Conservation (phyloP, 2,113 vertebrate genomes). For the Gobio gobio region DNA sequence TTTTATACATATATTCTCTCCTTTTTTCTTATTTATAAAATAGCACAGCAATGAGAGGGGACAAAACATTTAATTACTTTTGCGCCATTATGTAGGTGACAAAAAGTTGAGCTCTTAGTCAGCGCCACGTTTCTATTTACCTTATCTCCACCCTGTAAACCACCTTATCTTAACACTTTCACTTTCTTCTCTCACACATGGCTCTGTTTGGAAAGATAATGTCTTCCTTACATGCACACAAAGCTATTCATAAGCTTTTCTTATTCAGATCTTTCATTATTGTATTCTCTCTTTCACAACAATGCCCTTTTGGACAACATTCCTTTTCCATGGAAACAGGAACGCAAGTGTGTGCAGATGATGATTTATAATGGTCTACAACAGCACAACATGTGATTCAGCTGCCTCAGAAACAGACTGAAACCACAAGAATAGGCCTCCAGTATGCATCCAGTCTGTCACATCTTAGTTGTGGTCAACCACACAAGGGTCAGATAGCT, state of each 20-base stretch:
- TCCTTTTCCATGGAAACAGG: conserved; percentile 12
- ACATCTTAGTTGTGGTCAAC: background rate
- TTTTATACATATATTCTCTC: background rate
- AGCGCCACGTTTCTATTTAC: background rate
- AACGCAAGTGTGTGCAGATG: background rate
- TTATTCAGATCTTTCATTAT: background rate
- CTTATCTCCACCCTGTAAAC: background rate
- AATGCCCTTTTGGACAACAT: background rate
- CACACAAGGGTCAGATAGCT: conserved; percentile 14
- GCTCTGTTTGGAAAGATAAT: background rate
- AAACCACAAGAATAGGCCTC: background rate
- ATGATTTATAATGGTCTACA: conserved; percentile 15
- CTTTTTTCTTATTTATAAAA: background rate
- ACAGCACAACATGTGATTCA: conserved; percentile 14
- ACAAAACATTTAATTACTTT: background rate
- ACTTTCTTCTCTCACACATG: background rate
- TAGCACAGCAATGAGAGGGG: background rate
- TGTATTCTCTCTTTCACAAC: conserved; percentile 20
- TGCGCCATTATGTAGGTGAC: background rate
- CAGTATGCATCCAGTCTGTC: background rate
- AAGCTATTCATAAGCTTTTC: conserved; percentile 20
- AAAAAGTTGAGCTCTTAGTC: background rate
- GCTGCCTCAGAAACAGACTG: background rate
- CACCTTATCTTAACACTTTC: background rate
- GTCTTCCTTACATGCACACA: background rate